Base-by-base conservation (phyloP, 2,113 vertebrate genomes). In the Neomonachus schauinslandi region DNA sequence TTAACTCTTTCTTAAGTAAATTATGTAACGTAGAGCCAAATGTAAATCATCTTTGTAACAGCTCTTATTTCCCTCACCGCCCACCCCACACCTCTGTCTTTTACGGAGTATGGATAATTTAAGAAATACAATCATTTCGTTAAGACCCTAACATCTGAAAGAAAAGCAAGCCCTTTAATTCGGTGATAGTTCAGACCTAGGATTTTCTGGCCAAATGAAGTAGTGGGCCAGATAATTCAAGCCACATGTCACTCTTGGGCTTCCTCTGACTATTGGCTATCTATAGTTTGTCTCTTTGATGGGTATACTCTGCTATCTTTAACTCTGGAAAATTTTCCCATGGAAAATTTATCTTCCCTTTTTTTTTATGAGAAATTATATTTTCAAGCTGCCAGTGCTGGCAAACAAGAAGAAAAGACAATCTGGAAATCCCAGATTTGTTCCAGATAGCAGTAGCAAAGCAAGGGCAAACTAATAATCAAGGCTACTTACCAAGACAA, bases 251-350 rank as follows among this genome's bases (percentile, higher is more conserved):
- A 5, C 21, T 91, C 51, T 76, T 7, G 18, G 31, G 65, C 42
- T 74, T 85, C 51, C 55, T 55, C 4, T 9, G 76, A 67, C 67
- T 72, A 18, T 49, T 21, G 72, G 31, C 74, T 91, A 14, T 91
- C 89, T 74, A n/a, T 39, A n/a, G 6, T 61, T 24, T 65, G 46
- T 72, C 77, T 95, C 69, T 96, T 89, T 96, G 86, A 53, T 88
- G 74, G 57, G 22, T 87, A 53, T 18, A 46, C 79, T 77, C 26
- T 55, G 92, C 97, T 97, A 92, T 97, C 95, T 96, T 97, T 97
- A 93, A 97, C 95, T 92, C 94, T 89, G 86, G 53, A 93, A 85
- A 95, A 42, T 87, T 96, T 98, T 96, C 90, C 95, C 95, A n/a
- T 57, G 86, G 94, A 95, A 97, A 84, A 63, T 92, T 95, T 88